phyloP scores from a whole-genome alignment of 1,140 invertebrate species.

The Brachionus manjavacas region DNA sequence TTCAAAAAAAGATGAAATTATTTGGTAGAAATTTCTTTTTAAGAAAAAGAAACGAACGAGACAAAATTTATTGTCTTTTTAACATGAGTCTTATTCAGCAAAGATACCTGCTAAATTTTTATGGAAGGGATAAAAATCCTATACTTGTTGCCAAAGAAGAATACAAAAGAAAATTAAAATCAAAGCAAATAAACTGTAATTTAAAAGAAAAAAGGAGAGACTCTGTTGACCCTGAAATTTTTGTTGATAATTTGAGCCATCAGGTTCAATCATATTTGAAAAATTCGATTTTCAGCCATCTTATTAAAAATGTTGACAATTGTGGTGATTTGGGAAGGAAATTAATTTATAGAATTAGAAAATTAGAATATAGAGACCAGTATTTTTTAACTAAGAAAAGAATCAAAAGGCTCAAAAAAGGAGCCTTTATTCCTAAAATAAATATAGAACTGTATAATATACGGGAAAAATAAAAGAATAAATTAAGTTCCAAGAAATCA shows the following conservation, averaged over 20 bases:
- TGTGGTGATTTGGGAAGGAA: not conserved
- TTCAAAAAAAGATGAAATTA: not conserved
- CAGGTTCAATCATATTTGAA: not conserved
- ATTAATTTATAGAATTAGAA: not conserved
- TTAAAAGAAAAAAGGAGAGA: too few species aligned
- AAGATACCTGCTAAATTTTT: constrained; percentile 6
- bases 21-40: not conserved
- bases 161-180: not conserved
- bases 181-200: not conserved
- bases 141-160: not conserved
- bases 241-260: not conserved
- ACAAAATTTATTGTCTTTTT: constrained; percentile 3
- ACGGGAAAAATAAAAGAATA: too few species aligned
- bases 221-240: not conserved
- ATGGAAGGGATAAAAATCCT: not conserved
- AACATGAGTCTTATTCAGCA: not conserved
- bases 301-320: not conserved
- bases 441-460: constrained; percentile 16
- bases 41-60: not conserved
- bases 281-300: not conserved
- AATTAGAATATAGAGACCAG: not conserved
- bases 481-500: too few species aligned
- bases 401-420: not conserved
- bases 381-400: not conserved
- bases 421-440: not conserved